Evolutionary conservation across 2,797 vertebrate genomes (phyloP), one percentile per base, ranked within the genome.

Genomic region (Characodon lateralis): DNA sequence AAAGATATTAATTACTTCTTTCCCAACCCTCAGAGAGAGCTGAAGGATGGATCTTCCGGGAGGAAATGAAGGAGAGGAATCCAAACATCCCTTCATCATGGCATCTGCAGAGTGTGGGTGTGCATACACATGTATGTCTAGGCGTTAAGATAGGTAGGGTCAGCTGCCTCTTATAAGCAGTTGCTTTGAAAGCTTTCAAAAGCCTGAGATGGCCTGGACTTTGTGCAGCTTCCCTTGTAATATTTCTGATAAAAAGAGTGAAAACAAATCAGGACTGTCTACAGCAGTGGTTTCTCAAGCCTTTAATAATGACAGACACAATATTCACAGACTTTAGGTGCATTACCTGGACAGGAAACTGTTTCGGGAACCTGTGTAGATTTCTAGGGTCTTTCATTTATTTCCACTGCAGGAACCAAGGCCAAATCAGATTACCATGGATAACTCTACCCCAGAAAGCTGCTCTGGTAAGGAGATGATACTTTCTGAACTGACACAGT

Each of bases 31-130:
- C 84, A 79, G 79, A 88, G 89, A 85, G n/a, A 83, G 89, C 79
- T 87, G 89, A 92, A 91, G 86, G 93, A 89, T 92, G 90, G 89
- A 90, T 88, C 82, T 87, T 88, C 88, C 86, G 87, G 85, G 78
- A 93, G 83, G 82, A 92, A 89, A 92, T 92, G 83, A 91, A 90
- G 89, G 87, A 78, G 73, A 77, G 82, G 82, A 82, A 87, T 77
- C 58, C 61, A 69, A 68, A 81, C 78, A 74, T 78, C 43, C 83
- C 75, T 39, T 79, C 56, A 74, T 72, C 51, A 1, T 35, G 65
- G 55, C 43, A 66, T 76, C 74, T 78, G 65, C 70, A 80, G 55
- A 35, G 58, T 72, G 74, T 73, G 68, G 2, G 0, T 51, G 72
- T 74, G 77, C 43, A 76, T 72, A 51, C 43, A 70, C 31, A 59